Evolutionary conservation across 2,113 vertebrate species (phyloP).

Genomic region (Dasypus novemcinctus): DNA sequence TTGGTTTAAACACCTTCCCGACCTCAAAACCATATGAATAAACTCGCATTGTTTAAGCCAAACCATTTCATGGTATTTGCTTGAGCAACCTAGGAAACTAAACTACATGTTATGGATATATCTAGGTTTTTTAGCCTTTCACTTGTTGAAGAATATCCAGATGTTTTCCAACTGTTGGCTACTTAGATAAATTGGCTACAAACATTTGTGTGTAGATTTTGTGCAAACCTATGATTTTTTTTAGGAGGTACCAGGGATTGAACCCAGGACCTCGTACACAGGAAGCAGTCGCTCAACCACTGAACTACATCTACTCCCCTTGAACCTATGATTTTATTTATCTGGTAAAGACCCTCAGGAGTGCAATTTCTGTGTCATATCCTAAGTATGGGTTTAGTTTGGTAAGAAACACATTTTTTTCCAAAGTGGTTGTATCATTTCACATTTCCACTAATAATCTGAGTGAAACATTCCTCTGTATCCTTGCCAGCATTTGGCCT

Average conservation of each 20-base stretch:
- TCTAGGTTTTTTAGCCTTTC: not conserved
- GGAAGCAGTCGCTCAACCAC: no score
- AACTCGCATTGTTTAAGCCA: no score
- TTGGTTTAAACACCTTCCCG: no score
- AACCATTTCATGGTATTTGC: no score
- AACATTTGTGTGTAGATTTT: not conserved
- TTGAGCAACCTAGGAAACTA: no score
- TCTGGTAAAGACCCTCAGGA: not conserved
- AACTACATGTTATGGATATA: not conserved
- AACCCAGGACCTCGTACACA: no score
- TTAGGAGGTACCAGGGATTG: no score
- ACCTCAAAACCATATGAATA: no score
- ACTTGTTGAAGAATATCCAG: not conserved
- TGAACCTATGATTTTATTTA: not conserved
- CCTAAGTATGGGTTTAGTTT: no score
- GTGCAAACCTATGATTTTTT: no score
- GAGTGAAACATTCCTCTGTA: not conserved
- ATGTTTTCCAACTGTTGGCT: not conserved
- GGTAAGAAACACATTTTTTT: not conserved
- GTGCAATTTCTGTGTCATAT: not conserved
- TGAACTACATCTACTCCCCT: no score
- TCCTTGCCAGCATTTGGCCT: not conserved
- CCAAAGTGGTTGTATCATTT: not conserved
- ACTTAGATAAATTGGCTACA: not conserved
- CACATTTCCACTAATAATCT: not conserved